Evolutionary conservation across 2,113 vertebrate species (phyloP), one percentile per base, ranked within the genome.

Genomic region (Apteryx owenii): DNA sequence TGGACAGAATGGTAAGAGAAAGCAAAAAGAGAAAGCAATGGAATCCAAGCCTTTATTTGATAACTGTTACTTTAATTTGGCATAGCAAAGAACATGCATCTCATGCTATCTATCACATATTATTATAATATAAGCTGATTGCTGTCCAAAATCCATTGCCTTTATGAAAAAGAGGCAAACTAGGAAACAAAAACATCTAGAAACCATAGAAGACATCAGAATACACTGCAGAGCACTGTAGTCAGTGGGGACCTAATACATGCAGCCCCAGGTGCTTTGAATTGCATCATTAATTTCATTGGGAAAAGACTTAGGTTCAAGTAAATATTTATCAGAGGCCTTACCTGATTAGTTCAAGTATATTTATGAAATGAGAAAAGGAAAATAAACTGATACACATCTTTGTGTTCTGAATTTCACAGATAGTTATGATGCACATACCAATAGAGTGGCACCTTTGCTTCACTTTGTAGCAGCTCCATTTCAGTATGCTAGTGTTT

Each of bases 241-340:
- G 72, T 69, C 65, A 48, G 48, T 19, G 26, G 58, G 60, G 42
- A 79, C 44, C 28, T 18, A 56, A 66, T 8, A 26, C 48, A 29
- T 1, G 5, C 33, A 69, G 36, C 36, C 84, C 38, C 69, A 58
- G 29, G 81, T 90, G 53, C 84, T 71, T 75, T 69, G 72, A 61
- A 75, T 8, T 53, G 58, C 68, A 78, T 66, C 81, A 68, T 88
- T 78, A 61, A 92, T 71, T 95, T 85, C 0, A 0, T 3, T 5
- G 65, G 12, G 20, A 75, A 93, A 91, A 89, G 22, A 69, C 9
- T 56, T n/a, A 33, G 6, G 22, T 68, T 91, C 29, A 54, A 71
- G 75, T 84, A 93, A 91, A 79, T 75, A 90, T 70, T 95, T 90
- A 78, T 69, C 61, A 54, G 53, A 93, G 18, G 16, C 61, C 76